phyloP scores from a whole-genome alignment of 2,888 invertebrate species.

The Acronicta alni region DNA sequence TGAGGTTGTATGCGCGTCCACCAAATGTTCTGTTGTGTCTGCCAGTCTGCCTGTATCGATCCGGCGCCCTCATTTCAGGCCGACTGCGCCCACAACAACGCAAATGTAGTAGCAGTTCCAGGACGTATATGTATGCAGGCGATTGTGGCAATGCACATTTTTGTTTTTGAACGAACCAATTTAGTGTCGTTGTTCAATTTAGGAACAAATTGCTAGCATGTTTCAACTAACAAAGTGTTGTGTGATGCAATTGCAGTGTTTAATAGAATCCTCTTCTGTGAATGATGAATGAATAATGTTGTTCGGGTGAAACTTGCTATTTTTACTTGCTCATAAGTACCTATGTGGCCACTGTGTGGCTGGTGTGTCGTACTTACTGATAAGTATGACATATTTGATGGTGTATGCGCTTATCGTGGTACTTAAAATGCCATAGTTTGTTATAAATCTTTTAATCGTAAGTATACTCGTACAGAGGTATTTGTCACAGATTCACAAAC shows the following conservation, averaged over 20 bases:
- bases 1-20: constrained; percentile 49
- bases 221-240: constrained; percentile 34
- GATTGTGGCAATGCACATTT: constrained; percentile 59
- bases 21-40: constrained; percentile 77
- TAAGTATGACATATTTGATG: constrained; percentile 8
- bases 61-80: constrained; percentile 86
- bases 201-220: constrained; percentile 38
- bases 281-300: constrained; percentile 38
- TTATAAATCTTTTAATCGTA: no score
- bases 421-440: background rate
- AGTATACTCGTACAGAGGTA: background rate
- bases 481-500: no score
- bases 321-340: constrained; percentile 29
- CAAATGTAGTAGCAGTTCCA: constrained; percentile 70
- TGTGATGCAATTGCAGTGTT: constrained; percentile 27
- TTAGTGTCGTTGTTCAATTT: constrained; percentile 49
- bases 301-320: constrained; percentile 33
- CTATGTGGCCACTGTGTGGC: constrained; percentile 24
- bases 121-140: constrained; percentile 60
- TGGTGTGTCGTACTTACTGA: constrained; percentile 32
- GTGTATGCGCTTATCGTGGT: constrained; percentile 13
- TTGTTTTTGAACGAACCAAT: constrained; percentile 41
- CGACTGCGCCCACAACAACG: constrained; percentile 77
- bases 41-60: constrained; percentile 88
- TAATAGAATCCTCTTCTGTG: constrained; percentile 34